A percentile compares a stretch with the other conserved stretches of the same genome.
These are phyloP conservation scores for Dasyurus viverrinus DNA, from an alignment of 2,113 vertebrate species.

Conservation along the genomic window DNA sequence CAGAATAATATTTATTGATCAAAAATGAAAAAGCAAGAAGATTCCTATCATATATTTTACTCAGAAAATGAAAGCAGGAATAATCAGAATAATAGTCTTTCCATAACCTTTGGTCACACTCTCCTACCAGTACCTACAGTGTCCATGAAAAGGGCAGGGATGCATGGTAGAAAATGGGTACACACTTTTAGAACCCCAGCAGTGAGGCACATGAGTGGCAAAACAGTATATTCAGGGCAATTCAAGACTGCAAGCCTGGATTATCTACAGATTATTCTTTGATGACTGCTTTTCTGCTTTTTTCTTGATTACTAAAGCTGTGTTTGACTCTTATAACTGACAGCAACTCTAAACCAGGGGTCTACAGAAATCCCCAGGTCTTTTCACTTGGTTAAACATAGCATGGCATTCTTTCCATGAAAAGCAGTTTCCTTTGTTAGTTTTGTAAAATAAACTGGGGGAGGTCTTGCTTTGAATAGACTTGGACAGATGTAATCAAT, in stretches of 20 bases:
- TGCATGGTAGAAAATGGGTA: neutral
- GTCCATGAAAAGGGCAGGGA: neutral
- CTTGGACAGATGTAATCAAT: neutral
- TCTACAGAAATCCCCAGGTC: neutral
- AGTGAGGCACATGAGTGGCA: neutral
- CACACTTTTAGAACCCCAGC: neutral
- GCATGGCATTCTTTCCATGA: neutral
- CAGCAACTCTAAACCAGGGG: neutral
- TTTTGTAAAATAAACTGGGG: too few species aligned
- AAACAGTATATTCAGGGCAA: neutral
- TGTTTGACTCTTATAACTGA: neutral
- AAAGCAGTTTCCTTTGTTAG: neutral
- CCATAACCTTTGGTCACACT: neutral
- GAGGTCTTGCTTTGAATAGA: neutral
- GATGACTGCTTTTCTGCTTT: neutral
- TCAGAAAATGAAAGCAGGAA: neutral
- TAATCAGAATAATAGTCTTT: neutral
- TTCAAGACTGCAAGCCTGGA: neutral
- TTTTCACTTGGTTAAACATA: too few species aligned
- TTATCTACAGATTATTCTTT: neutral
- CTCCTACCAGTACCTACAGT: neutral
- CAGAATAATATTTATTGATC: neutral
- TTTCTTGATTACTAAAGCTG: neutral
- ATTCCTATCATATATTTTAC: too few species aligned
- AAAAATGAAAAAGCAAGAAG: neutral